Conservation (phyloP, 2,113 vertebrate species). For the Chionomys nivalis region DNA sequence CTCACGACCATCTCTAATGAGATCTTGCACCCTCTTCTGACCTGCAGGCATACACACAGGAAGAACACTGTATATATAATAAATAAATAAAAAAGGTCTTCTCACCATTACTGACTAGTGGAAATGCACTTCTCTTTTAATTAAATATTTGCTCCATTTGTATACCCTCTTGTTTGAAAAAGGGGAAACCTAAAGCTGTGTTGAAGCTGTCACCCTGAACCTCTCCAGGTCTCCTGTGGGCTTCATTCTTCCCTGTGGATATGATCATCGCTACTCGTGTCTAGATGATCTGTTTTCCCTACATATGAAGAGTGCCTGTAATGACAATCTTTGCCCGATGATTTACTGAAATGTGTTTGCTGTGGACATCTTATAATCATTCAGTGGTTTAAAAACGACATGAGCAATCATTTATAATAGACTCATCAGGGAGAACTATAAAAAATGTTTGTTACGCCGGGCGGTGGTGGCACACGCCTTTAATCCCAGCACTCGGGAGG, state of each 20-base stretch:
- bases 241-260: not conserved
- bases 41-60: too few species aligned
- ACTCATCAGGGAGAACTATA: not conserved
- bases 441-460: conserved; percentile 9
- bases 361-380: not conserved
- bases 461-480: too few species aligned
- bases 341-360: conserved; percentile 45
- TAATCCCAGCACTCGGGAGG: too few species aligned
- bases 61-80: too few species aligned
- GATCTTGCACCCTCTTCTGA: too few species aligned
- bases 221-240: not conserved
- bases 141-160: conserved; percentile 27
- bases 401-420: conserved; percentile 5
- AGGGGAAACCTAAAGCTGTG: not conserved
- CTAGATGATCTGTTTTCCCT: conserved; percentile 2
- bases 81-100: not conserved
- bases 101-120: not conserved
- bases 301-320: not conserved
- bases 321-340: not conserved
- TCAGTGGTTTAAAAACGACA: conserved; percentile 33
- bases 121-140: not conserved
- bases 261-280: not conserved
- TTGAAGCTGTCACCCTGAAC: not conserved
- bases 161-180: not conserved
- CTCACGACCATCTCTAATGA: too few species aligned